Evolutionary conservation across 2,797 vertebrate species (phyloP).

Genomic region (Danio tinwini): DNA sequence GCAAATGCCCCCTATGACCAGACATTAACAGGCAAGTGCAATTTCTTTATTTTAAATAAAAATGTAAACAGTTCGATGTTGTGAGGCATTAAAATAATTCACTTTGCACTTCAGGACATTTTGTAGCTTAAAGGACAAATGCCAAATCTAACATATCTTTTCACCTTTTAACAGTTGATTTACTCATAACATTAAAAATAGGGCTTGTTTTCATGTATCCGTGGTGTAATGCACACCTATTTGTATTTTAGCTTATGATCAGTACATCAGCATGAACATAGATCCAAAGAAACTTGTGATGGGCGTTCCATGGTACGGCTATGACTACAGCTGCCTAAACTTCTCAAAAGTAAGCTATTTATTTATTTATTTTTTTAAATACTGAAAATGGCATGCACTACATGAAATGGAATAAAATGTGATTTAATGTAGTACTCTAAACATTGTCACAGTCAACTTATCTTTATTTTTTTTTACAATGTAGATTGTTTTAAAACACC

Average conservation of each 20-base stretch:
- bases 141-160: not conserved
- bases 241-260: conserved; percentile 82
- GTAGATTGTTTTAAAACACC: no score
- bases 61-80: not conserved
- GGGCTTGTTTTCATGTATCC: not conserved
- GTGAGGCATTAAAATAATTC: not conserved
- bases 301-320: conserved; percentile 97
- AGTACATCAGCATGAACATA: conserved; percentile 85
- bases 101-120: not conserved
- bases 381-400: not conserved
- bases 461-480: no score
- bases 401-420: not conserved
- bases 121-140: no score
- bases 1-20: conserved; percentile 89
- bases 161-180: no score
- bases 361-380: not conserved
- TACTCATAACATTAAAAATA: not conserved
- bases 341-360: conserved; percentile 79
- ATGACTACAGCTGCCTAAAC: conserved; percentile 89
- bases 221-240: not conserved
- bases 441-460: not conserved
- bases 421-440: not conserved
- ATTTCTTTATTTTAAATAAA: not conserved
- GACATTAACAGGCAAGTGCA: conserved; percentile 86
- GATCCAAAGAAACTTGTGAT: conserved; percentile 90